Evolutionary conservation across 2,797 vertebrate genomes (phyloP).

Genomic region (Synaphobranchus kaupii): DNA sequence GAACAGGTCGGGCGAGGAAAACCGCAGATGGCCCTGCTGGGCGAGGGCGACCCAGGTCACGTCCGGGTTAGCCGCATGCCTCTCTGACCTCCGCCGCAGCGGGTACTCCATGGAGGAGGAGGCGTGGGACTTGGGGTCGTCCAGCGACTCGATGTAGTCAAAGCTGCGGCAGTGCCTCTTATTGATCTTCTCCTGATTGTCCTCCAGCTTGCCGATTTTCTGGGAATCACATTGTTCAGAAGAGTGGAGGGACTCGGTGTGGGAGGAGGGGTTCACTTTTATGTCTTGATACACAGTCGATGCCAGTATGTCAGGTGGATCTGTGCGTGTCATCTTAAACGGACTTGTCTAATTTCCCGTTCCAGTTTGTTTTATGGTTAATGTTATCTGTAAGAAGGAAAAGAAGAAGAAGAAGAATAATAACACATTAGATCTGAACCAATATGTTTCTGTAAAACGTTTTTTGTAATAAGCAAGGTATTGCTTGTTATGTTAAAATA

Average conservation of each 20-base stretch:
- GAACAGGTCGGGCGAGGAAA: slow-evolving; percentile 76
- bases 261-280: slow-evolving; percentile 75
- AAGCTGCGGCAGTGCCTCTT: slow-evolving; percentile 98
- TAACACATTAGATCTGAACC: neutral
- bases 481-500: slow-evolving; percentile 6
- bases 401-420: slow-evolving; percentile 35
- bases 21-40: slow-evolving; percentile 72
- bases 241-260: slow-evolving; percentile 68
- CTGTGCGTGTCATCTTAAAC: slow-evolving; percentile 97
- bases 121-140: slow-evolving; percentile 76
- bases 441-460: neutral
- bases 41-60: slow-evolving; percentile 70
- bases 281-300: slow-evolving; percentile 91
- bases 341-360: slow-evolving; percentile 63
- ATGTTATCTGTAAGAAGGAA: slow-evolving; percentile 61
- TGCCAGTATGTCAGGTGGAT: slow-evolving; percentile 93
- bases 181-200: slow-evolving; percentile 80
- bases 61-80: slow-evolving; percentile 71
- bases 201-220: slow-evolving; percentile 81
- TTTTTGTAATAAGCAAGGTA: slow-evolving; percentile 5
- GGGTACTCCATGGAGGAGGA: slow-evolving; percentile 72
- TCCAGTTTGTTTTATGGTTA: slow-evolving; percentile 77
- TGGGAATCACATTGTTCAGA: slow-evolving; percentile 81
- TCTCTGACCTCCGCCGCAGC: slow-evolving; percentile 66
- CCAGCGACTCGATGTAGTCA: slow-evolving; percentile 91